Evolutionary conservation across 2,888 invertebrate species (phyloP), one percentile per base, ranked within the genome.

Genomic region (Copidosoma aretas): DNA sequence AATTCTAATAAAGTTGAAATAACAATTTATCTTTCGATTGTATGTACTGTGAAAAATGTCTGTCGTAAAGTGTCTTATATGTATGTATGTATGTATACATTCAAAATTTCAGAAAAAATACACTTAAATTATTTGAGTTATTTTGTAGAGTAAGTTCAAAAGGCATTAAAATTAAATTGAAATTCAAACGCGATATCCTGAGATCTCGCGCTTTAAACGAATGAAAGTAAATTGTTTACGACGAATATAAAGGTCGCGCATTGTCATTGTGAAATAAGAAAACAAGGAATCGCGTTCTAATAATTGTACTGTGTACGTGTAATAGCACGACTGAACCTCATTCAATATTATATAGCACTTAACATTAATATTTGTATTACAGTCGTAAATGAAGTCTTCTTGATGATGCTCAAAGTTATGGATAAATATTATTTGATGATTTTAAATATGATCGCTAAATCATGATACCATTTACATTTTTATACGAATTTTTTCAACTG

Each of bases 151-250:
- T 46, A 46, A 46, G 12, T 15, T 46, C 14, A 12, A 46, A 46
- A 15, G 14, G 43, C 43, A 46, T 46, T 12, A 46, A 46, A 60
- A 32, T 62, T 24, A 61, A 32, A 21, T 64, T 71, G 52, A 65
- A 64, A 58, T 41, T 61, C 46, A 64, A 12, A 49, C 67, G 70
- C 70, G 67, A 70, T 61, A 64, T 67, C 64, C 57, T 49, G 24
- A 64, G 59, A 56, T 68, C 57, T 71, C 65, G 65, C 60, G 68
- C 67, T 68, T 64, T 53, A 71, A 71, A 71, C 67, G 61, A 54
- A 71, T 71, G 68, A 71, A 71, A 71, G 71, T 71, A 71, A 68
- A 71, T 71, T 62, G 65, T 65, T 71, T 64, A 62, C 25, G 64
- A 70, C 57, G 12, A 15, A 46, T 67, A 61, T 60, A 60, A 65